phyloP scores from a whole-genome alignment of 2,113 vertebrate species.

The Percopsis transmontana region DNA sequence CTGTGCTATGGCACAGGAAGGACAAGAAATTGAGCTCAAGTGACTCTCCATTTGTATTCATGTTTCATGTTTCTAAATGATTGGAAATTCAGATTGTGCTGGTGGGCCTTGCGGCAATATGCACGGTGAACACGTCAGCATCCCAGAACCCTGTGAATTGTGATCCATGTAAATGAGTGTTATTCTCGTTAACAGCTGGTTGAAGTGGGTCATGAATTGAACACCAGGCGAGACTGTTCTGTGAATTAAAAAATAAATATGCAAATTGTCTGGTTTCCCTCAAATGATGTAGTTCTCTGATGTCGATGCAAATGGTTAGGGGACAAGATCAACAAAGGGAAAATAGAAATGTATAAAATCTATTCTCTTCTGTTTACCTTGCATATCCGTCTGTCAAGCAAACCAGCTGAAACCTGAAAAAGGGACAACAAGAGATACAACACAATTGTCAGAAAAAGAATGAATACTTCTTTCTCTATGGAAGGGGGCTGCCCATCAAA shows the following conservation, averaged over 20 bases:
- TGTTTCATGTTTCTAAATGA: conserved; percentile 21
- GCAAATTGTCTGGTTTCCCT: no score
- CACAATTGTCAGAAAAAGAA: not conserved
- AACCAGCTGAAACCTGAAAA: not conserved
- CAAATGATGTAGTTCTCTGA: no score
- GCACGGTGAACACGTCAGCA: conserved; percentile 1
- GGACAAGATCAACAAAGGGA: no score
- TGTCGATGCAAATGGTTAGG: no score
- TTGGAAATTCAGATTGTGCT: conserved; percentile 7
- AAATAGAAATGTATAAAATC: no score
- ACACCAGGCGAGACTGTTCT: conserved; percentile 22
- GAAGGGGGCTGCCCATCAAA: conserved; percentile 11
- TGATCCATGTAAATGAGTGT: conserved; percentile 41
- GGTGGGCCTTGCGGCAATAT: not conserved
- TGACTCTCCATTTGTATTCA: conserved; percentile 17
- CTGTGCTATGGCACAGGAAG: not conserved
- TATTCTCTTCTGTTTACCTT: not conserved
- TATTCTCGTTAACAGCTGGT: conserved; percentile 13
- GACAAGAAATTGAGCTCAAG: not conserved
- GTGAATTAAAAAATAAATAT: no score
- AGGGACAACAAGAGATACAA: not conserved
- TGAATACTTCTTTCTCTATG: conserved; percentile 8
- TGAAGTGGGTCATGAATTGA: conserved; percentile 43
- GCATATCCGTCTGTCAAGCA: not conserved
- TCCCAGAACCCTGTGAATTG: conserved; percentile 4